phyloP scores from a whole-genome alignment of 2,113 vertebrate genomes.

The Urocolius indicus region DNA sequence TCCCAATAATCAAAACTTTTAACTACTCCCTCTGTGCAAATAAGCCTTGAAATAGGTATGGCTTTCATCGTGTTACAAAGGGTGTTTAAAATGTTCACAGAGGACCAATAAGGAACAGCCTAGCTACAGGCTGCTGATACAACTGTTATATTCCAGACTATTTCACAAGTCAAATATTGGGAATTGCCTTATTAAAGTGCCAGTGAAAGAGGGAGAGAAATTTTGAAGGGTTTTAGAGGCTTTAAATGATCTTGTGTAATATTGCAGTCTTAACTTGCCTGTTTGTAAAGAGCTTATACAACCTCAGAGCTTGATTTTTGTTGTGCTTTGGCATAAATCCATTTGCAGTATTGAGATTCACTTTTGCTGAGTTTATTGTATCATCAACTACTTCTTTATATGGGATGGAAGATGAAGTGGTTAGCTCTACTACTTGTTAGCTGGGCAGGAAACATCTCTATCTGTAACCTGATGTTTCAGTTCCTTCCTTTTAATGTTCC shows the following conservation, averaged over 20 bases:
- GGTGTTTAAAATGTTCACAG: slow-evolving; percentile 33
- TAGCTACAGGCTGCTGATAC: neutral
- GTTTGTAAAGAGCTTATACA: slow-evolving; percentile 1
- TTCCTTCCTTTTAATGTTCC: slow-evolving; percentile 26
- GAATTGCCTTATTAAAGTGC: slow-evolving; percentile 53
- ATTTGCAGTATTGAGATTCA: slow-evolving; percentile 19
- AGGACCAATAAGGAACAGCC: slow-evolving; percentile 26
- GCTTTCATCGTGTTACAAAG: slow-evolving; percentile 15
- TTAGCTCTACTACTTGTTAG: slow-evolving; percentile 10
- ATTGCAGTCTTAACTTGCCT: neutral
- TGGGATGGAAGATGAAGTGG: slow-evolving; percentile 26
- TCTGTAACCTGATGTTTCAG: slow-evolving; percentile 6
- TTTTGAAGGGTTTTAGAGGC: slow-evolving; percentile 35
- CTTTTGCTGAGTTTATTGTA: slow-evolving; percentile 21
- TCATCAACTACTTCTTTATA: slow-evolving; percentile 29
- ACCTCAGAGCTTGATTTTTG: neutral
- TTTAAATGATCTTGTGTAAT: slow-evolving; percentile 44
- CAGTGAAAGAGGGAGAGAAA: neutral
- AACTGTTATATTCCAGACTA: slow-evolving; percentile 19
- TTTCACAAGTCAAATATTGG: slow-evolving; percentile 56
- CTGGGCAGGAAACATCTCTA: slow-evolving; percentile 16
- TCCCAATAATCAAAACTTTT: slow-evolving; percentile 54
- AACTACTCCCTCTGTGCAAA: slow-evolving; percentile 33
- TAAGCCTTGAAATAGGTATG: slow-evolving; percentile 30
- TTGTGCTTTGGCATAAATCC: neutral